These are phyloP conservation scores for Phymastichus coffea DNA, from an alignment of 1,140 invertebrate species.

Conservation along the genomic window DNA sequence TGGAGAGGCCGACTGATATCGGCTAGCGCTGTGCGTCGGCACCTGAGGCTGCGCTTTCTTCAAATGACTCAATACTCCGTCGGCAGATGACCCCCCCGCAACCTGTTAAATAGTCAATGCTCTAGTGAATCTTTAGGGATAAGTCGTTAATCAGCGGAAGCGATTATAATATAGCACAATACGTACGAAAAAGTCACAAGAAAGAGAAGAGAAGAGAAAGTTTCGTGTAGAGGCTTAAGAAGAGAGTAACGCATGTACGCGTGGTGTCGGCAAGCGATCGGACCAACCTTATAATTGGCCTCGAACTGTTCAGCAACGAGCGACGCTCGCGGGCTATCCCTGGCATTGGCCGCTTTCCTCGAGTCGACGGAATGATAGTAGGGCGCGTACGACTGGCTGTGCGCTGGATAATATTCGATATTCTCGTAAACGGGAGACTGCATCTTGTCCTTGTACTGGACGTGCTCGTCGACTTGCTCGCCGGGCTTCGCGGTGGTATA, in stretches of 20 bases:
- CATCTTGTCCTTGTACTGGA: conserved; percentile 33
- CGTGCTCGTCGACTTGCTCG: conserved; percentile 55
- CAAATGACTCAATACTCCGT: conserved; percentile 25
- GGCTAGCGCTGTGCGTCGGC: conserved; percentile 61
- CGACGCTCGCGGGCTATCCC: conserved; percentile 48
- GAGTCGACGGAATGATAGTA: conserved; percentile 63
- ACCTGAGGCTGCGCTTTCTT: conserved; percentile 69
- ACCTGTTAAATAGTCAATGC: too few species aligned
- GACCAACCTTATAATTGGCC: conserved; percentile 25
- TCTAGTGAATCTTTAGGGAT: not conserved
- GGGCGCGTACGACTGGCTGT: conserved; percentile 56
- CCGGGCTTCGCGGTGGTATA: conserved; percentile 74
- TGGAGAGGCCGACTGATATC: conserved; percentile 52
- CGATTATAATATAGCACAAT: not conserved
- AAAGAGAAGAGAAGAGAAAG: too few species aligned
- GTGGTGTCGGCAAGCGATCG: not conserved
- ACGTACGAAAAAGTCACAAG: not conserved
- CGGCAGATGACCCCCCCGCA: not conserved
- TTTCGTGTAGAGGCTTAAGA: too few species aligned
- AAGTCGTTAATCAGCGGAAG: not conserved
- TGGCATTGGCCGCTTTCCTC: conserved; percentile 44
- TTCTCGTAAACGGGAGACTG: conserved; percentile 78
- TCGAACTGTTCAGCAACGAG: conserved; percentile 60
- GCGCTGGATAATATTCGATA: conserved; percentile 70
- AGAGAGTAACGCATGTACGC: too few species aligned